Conservation (phyloP, 1,140 invertebrate species). For the Caenorhabditis elegans region DNA sequence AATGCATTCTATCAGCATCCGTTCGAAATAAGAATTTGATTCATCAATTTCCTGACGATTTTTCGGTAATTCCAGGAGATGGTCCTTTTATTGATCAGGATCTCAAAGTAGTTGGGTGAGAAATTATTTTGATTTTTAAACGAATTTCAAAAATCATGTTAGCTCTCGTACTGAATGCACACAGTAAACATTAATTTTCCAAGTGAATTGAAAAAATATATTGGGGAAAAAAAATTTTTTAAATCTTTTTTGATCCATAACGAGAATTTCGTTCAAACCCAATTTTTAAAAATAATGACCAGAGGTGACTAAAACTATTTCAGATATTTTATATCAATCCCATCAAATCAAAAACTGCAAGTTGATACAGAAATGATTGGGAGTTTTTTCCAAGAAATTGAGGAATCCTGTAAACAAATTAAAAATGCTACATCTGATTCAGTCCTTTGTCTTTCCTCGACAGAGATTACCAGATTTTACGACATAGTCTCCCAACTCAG, state of each 20-base stretch:
- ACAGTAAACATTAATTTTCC: too few species aligned
- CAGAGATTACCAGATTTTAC: conserved; percentile 32
- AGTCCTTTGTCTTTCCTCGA: conserved; percentile 1
- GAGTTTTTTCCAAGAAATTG: conserved; percentile 4
- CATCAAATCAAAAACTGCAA: conserved; percentile 23
- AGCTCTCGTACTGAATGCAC: too few species aligned
- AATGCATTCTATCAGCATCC: neutral
- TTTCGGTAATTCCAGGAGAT: conserved; percentile 39
- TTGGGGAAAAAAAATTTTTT: too few species aligned
- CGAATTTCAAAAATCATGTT: too few species aligned
- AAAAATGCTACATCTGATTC: neutral
- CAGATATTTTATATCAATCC: conserved; percentile 25
- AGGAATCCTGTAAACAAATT: neutral
- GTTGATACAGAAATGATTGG: conserved; percentile 18
- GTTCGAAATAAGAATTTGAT: neutral
- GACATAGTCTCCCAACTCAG: conserved; percentile 43
- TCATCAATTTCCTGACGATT: conserved; percentile 25
- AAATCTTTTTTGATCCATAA: too few species aligned
- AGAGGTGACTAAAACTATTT: neutral
- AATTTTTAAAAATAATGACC: too few species aligned
- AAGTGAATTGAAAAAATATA: too few species aligned
- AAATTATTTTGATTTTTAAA: too few species aligned
- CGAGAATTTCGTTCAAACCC: too few species aligned
- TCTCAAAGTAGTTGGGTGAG: conserved; percentile 46
- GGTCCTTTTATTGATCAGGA: conserved; percentile 49